phyloP scores from a whole-genome alignment of 2,888 invertebrate genomes.

The Mantis religiosa region DNA sequence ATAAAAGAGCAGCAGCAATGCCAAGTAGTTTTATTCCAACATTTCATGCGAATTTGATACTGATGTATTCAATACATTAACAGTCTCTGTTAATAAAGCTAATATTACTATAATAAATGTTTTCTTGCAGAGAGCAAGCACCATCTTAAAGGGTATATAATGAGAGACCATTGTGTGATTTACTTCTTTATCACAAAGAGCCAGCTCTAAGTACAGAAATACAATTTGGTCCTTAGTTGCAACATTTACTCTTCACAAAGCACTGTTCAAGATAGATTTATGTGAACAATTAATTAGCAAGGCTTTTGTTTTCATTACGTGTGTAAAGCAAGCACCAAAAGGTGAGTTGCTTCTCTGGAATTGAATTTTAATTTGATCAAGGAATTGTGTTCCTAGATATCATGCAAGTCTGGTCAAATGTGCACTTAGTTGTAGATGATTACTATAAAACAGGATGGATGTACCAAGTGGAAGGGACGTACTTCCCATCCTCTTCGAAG shows the following conservation, averaged over 20 bases:
- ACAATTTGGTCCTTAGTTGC: background rate
- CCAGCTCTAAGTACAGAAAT: background rate
- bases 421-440: no score
- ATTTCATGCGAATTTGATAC: background rate
- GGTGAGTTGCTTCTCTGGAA: no score
- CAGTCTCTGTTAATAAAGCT: background rate
- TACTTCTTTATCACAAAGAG: background rate
- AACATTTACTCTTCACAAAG: background rate
- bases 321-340: background rate
- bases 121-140: background rate
- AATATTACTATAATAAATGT: background rate
- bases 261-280: background rate
- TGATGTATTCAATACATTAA: background rate
- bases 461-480: no score
- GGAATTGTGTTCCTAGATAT: no score
- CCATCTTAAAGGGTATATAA: background rate
- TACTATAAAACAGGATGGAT: no score
- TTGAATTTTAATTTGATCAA: no score
- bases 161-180: background rate
- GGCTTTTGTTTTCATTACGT: background rate
- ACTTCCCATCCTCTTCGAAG: no score
- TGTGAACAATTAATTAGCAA: background rate
- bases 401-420: no score
- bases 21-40: background rate
- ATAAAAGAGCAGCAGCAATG: background rate